Conservation (phyloP, 2,888 invertebrate species). For the Augochlorella aurata region DNA sequence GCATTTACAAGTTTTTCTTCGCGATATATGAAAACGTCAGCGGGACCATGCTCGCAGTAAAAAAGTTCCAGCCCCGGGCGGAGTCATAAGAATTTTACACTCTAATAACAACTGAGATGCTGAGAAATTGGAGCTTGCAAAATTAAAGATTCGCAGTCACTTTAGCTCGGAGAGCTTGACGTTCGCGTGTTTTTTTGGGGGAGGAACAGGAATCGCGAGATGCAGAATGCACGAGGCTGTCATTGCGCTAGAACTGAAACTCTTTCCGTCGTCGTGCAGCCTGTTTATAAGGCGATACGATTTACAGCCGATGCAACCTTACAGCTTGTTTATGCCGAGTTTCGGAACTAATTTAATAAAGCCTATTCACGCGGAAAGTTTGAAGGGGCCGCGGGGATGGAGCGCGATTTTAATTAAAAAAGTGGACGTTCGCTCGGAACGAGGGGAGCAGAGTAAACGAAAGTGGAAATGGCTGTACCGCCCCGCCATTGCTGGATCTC, state of each 20-base stretch:
- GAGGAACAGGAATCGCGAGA: not conserved
- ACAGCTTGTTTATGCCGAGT: conserved; percentile 44
- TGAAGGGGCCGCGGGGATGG: conserved; percentile 10
- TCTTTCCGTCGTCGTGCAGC: not conserved
- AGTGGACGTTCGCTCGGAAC: conserved; percentile 51
- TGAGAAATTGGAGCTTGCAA: not conserved
- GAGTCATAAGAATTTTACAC: not conserved
- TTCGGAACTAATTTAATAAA: conserved; percentile 59
- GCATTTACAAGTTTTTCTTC: not conserved
- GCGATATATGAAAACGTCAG: not conserved
- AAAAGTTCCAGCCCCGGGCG: not conserved
- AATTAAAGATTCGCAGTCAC: not conserved
- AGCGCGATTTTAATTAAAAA: conserved; percentile 72
- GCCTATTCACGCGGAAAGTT: conserved; percentile 53
- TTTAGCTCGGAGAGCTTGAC: not conserved
- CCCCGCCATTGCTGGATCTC: not conserved
- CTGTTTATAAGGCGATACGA: conserved; percentile 18
- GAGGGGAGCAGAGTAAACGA: conserved; percentile 11
- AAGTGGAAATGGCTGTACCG: conserved; percentile 23
- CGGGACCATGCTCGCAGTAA: not conserved
- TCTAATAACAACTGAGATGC: not conserved
- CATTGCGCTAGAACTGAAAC: not conserved
- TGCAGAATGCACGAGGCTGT: not conserved
- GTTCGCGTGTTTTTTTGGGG: not conserved
- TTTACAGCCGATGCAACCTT: conserved; percentile 38